Evolutionary conservation across 1,140 invertebrate genomes (phyloP).

Genomic region (Heliconius hewitsoni): DNA sequence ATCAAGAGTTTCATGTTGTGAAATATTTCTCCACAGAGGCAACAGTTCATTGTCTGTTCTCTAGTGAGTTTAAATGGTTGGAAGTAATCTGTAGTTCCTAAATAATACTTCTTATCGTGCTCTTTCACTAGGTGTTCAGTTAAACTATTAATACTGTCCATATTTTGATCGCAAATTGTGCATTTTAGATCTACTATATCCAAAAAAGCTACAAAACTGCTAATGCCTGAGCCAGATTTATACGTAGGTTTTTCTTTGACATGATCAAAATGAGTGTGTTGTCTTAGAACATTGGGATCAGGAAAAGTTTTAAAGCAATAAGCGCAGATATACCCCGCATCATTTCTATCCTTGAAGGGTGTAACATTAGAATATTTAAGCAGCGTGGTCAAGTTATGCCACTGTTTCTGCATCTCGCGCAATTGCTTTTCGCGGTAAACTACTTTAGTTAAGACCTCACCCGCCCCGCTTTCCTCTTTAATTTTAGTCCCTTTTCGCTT

Average conservation of each 20-base stretch:
- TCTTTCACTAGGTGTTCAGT: slow-evolving; percentile 64
- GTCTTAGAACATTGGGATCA: slow-evolving; percentile 56
- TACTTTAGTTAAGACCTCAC: slow-evolving; percentile 46
- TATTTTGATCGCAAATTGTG: slow-evolving; percentile 56
- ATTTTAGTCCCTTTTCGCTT: slow-evolving; percentile 56
- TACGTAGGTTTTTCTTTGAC: slow-evolving; percentile 64
- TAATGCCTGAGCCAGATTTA: slow-evolving; percentile 65
- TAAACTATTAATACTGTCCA: slow-evolving; percentile 55
- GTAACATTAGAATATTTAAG: slow-evolving; percentile 71
- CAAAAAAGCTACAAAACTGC: slow-evolving; percentile 67
- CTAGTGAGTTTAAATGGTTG: slow-evolving; percentile 68
- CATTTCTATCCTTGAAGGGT: slow-evolving; percentile 73
- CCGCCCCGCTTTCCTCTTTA: slow-evolving; percentile 54
- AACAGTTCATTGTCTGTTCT: slow-evolving; percentile 68
- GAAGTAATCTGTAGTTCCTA: slow-evolving; percentile 67
- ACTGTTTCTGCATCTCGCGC: slow-evolving; percentile 74
- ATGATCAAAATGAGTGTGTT: slow-evolving; percentile 64
- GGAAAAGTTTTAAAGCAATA: slow-evolving; percentile 71
- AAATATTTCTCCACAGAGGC: slow-evolving; percentile 63
- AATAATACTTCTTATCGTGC: slow-evolving; percentile 68
- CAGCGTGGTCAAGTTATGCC: slow-evolving; percentile 68
- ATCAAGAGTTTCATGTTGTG: slow-evolving; percentile 74
- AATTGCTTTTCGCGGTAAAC: slow-evolving; percentile 60
- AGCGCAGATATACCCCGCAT: slow-evolving; percentile 70
- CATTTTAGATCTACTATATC: slow-evolving; percentile 74